Conservation (phyloP, 2,113 vertebrate genomes). For the Tonatia bakeri region DNA sequence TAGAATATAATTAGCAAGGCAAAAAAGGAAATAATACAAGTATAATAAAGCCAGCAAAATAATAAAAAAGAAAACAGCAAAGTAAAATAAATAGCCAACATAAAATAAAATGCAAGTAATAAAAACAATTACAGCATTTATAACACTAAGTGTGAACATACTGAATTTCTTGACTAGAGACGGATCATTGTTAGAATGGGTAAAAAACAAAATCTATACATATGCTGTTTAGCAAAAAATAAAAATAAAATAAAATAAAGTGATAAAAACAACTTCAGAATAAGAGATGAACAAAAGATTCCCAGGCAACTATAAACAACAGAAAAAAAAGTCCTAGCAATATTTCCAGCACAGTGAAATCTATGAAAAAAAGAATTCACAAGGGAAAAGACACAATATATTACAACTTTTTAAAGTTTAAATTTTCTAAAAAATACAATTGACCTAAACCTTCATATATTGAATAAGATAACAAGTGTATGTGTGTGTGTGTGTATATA, state of each 20-base stretch:
- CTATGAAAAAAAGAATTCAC: not conserved
- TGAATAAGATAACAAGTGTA: not conserved
- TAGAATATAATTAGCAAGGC: constrained; percentile 32
- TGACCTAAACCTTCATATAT: not conserved
- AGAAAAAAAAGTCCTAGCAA: not conserved
- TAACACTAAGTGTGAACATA: constrained; percentile 21
- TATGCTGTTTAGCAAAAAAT: constrained; percentile 34
- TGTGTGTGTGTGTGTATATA: no score
- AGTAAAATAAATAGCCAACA: constrained; percentile 52
- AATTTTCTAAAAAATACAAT: not conserved
- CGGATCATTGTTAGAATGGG: constrained; percentile 33
- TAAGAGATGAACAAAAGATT: not conserved
- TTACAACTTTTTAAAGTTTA: not conserved
- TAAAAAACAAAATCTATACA: constrained; percentile 29
- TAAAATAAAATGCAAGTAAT: constrained; percentile 59
- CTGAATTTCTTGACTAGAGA: constrained; percentile 30
- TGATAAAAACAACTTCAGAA: constrained; percentile 38
- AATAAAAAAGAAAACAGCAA: constrained; percentile 25
- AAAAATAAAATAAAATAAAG: constrained; percentile 28
- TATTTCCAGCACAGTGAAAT: not conserved
- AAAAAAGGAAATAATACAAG: constrained; percentile 27
- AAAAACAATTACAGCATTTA: constrained; percentile 57
- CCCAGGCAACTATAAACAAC: not conserved
- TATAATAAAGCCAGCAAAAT: not conserved
- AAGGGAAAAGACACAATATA: not conserved